Conservation (phyloP, 2,797 vertebrate genomes). For the Melanotaenia trifasciata region DNA sequence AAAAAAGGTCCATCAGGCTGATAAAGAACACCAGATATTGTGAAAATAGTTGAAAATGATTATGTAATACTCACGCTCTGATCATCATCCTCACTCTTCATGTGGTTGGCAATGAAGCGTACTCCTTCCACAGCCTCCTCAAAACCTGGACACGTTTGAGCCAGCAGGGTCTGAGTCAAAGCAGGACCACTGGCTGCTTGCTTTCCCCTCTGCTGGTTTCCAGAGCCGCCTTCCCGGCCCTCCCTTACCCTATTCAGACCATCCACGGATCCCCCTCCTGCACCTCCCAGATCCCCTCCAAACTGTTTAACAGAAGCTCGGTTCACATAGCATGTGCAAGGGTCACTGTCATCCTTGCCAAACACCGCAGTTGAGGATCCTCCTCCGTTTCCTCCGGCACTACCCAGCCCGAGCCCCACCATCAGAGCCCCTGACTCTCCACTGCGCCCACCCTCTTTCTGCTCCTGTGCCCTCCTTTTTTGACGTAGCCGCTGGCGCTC, state of each 20-base stretch:
- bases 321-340: constrained; percentile 92
- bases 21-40: not conserved
- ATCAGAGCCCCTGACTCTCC: constrained; percentile 76
- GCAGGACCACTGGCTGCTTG: constrained; percentile 72
- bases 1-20: not conserved
- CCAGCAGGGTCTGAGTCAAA: constrained; percentile 86
- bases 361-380: constrained; percentile 62
- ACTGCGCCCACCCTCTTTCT: constrained; percentile 75
- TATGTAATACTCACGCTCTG: constrained; percentile 90
- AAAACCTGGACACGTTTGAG: constrained; percentile 80
- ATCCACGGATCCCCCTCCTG: constrained; percentile 76
- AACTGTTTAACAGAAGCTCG: constrained; percentile 86
- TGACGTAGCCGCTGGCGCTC: constrained; percentile 91
- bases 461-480: constrained; percentile 84
- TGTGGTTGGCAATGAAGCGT: constrained; percentile 89
- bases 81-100: constrained; percentile 95
- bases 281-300: constrained; percentile 77
- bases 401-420: constrained; percentile 77
- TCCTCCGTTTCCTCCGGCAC: constrained; percentile 57
- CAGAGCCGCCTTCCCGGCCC: constrained; percentile 60
- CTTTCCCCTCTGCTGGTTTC: constrained; percentile 74
- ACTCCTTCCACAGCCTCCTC: constrained; percentile 81
- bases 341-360: constrained; percentile 81
- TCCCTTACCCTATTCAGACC: constrained; percentile 87
- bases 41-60: not conserved